phyloP scores from a whole-genome alignment of 2,888 invertebrate genomes.

The Stegana nigrithorax region DNA sequence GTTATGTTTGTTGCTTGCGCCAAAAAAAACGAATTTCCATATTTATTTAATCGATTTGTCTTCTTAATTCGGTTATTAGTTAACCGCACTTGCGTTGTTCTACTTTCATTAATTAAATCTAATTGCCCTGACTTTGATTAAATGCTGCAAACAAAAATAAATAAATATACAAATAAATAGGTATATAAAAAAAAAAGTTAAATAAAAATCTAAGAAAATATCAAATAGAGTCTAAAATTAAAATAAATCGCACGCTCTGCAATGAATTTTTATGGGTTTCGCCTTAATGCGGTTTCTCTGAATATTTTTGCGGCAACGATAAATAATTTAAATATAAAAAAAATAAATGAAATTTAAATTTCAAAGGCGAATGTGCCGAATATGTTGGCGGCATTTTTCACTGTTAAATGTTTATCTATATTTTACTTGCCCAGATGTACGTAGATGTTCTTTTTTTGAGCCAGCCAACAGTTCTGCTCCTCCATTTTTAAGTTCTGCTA shows the following conservation, averaged over 20 bases:
- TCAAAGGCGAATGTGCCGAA: constrained; percentile 61
- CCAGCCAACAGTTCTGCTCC: constrained; percentile 25
- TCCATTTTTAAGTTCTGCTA: constrained; percentile 5
- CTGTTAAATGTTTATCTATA: constrained; percentile 19
- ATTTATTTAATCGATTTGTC: no score
- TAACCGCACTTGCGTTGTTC: no score
- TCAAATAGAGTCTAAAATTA: background rate
- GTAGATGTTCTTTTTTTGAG: constrained; percentile 21
- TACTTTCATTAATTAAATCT: no score
- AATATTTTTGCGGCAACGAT: constrained; percentile 25
- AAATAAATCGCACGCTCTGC: constrained; percentile 20
- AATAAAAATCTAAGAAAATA: background rate
- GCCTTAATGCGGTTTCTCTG: constrained; percentile 4
- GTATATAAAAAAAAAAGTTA: background rate
- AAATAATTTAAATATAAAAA: constrained; percentile 38
- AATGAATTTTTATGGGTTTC: constrained; percentile 50
- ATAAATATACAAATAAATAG: background rate
- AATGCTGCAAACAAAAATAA: background rate
- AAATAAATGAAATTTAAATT: constrained; percentile 59
- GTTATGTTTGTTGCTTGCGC: no score
- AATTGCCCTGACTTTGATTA: no score
- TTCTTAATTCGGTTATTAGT: no score
- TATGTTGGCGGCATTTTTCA: constrained; percentile 56
- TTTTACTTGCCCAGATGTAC: constrained; percentile 7
- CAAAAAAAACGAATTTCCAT: no score